Evolutionary conservation across 2,113 vertebrate genomes (phyloP).

Genomic region (Excalfactoria chinensis): DNA sequence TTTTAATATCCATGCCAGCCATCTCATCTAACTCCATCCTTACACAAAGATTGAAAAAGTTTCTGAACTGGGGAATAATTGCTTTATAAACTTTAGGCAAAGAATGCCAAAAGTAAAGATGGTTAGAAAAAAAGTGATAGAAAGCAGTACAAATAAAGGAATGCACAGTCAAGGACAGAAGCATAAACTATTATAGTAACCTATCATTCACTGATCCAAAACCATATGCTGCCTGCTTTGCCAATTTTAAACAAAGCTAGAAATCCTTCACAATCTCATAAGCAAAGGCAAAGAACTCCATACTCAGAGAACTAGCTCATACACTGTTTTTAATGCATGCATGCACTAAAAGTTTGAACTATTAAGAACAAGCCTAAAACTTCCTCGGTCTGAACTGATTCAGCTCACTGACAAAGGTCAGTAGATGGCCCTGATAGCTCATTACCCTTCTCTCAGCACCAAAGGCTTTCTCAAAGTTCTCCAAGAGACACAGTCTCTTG

Average conservation of each 20-base stretch:
- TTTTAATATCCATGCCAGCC: background rate
- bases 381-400: background rate
- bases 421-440: background rate
- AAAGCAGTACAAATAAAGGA: background rate
- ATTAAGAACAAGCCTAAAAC: background rate
- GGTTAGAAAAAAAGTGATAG: background rate
- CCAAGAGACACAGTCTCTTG: background rate
- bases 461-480: background rate
- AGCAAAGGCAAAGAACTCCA: background rate
- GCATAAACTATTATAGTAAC: background rate
- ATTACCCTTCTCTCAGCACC: background rate
- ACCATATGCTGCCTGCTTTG: background rate
- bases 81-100: background rate
- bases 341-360: background rate
- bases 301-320: background rate
- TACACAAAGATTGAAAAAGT: background rate
- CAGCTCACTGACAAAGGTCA: background rate
- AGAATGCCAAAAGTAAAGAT: background rate
- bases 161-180: background rate
- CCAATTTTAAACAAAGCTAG: background rate
- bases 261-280: conserved; percentile 4
- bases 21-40: background rate
- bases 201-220: background rate
- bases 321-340: background rate
- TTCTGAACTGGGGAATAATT: background rate